Conservation (phyloP, 2,113 vertebrate genomes). For the Ptilorrhoa leucosticta region DNA sequence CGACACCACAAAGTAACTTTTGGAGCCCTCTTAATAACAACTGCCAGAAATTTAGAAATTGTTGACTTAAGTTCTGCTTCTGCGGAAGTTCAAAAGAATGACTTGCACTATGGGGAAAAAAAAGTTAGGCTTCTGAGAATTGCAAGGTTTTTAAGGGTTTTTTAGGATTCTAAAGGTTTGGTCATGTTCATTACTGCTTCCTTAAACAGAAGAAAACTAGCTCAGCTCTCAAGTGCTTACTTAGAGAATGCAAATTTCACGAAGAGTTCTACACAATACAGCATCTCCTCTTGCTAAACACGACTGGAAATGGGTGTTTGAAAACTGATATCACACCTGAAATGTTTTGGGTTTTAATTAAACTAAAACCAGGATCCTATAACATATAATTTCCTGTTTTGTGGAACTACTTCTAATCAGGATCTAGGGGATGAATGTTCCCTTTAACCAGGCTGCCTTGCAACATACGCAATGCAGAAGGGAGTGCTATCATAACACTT, state of each 20-base stretch:
- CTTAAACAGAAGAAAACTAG: not conserved
- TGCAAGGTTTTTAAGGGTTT: constrained; percentile 14
- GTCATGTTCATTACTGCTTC: constrained; percentile 16
- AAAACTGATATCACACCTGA: constrained; percentile 39
- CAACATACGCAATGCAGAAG: constrained; percentile 67
- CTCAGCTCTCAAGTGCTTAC: not conserved
- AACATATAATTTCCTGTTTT: constrained; percentile 64
- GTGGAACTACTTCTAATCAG: constrained; percentile 69
- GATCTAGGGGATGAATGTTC: constrained; percentile 54
- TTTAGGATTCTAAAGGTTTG: constrained; percentile 21
- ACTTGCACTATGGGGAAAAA: not conserved
- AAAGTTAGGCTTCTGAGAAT: not conserved
- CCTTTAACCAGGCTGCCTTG: constrained; percentile 63
- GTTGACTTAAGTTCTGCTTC: not conserved
- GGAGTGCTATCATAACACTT: constrained; percentile 91
- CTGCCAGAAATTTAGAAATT: constrained; percentile 16
- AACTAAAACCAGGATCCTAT: constrained; percentile 53
- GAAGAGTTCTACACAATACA: not conserved
- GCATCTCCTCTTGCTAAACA: not conserved
- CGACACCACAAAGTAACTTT: not conserved
- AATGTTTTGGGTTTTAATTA: too few relatives aligned
- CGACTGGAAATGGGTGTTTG: constrained; percentile 16
- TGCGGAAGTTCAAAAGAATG: constrained; percentile 39
- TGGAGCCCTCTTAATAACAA: constrained; percentile 13
- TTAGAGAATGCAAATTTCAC: constrained; percentile 37